Base-by-base conservation (phyloP, 2,113 vertebrate species). In the Oncorhynchus mykiss region DNA sequence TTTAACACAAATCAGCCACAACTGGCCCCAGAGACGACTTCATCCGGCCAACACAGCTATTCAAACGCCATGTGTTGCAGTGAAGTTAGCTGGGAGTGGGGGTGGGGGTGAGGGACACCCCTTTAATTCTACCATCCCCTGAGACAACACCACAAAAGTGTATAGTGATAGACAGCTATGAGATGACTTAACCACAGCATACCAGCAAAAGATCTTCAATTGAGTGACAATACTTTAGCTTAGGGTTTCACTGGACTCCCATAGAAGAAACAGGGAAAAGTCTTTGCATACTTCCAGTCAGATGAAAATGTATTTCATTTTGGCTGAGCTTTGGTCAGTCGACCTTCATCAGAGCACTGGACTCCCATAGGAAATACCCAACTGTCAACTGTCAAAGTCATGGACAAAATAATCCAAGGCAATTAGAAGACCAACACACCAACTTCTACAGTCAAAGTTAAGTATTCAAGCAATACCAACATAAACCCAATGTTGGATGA, bases 141-240 rank as follows among this genome's bases (percentile, higher is more conserved):
- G 62, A 78, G 77, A 79, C 34, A 66, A 71, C 67, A 71, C 72
- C 78, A 79, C 73, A 75, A 81, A 78, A 71, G 59, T 14, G 70
- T 73, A 72, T 67, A 49, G 54, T 48, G n/a, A 78, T 73, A 84
- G 68, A 27, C 78, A 71, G 78, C 73, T 51, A 70, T 67, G 70
- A 79, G 82, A 72, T 8, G 45, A 79, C 68, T 84, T 82, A 83
- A 78, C 79, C 76, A 75, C 67, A 59, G 70, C 81, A 70, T 82
- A 0, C 78, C 78, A 60, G 0, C 6, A 27, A 69, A 75, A 86
- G 34, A 3, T 48, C 64, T 84, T 66, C 74, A 78, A 83, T 27
- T 79, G 78, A 78, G 54, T 31, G 45, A 67, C 71, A 79, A 34
- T 13, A 1, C 57, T 67, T 73, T 14, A 77, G 31, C 25, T 73